Conservation (phyloP, 2,113 vertebrate genomes). For the Erinaceus europaeus region DNA sequence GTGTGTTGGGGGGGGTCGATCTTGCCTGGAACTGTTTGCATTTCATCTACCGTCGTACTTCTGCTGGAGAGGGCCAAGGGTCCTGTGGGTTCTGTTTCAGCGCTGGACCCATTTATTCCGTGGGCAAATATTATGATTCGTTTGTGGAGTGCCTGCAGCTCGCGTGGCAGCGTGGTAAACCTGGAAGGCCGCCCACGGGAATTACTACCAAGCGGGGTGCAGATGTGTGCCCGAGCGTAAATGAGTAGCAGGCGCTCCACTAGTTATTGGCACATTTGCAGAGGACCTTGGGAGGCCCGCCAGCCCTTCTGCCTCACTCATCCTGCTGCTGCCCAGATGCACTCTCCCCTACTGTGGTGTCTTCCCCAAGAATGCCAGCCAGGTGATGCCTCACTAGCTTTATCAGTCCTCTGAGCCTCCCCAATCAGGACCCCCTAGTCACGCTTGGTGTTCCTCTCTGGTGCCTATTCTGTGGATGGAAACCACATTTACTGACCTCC, state of each 20-base stretch:
- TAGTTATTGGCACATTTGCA: too few species aligned
- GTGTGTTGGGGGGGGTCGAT: background rate
- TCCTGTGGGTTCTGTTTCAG: constrained; percentile 42
- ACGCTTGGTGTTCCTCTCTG: too few species aligned
- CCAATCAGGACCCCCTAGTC: too few species aligned
- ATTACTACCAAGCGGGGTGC: constrained; percentile 36
- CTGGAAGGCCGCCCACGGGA: constrained; percentile 58
- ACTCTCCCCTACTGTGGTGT: too few species aligned
- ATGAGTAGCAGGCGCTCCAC: too few species aligned
- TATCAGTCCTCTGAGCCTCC: background rate
- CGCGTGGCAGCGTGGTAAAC: background rate
- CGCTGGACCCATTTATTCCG: constrained; percentile 46
- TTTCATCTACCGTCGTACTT: constrained; percentile 38
- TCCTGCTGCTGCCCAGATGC: background rate
- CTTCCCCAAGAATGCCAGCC: too few species aligned
- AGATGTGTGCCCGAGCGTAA: background rate
- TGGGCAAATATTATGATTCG: constrained; percentile 47
- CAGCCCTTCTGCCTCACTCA: background rate
- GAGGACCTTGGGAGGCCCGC: constrained; percentile 49
- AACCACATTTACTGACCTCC: too few species aligned
- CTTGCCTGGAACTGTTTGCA: constrained; percentile 1
- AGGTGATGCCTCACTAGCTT: background rate
- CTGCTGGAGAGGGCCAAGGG: background rate
- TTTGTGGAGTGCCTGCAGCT: constrained; percentile 34
- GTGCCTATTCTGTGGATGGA: too few species aligned